These are phyloP conservation scores for Spinus pinus DNA, from an alignment of 2,797 vertebrate species.

Conservation along the genomic window DNA sequence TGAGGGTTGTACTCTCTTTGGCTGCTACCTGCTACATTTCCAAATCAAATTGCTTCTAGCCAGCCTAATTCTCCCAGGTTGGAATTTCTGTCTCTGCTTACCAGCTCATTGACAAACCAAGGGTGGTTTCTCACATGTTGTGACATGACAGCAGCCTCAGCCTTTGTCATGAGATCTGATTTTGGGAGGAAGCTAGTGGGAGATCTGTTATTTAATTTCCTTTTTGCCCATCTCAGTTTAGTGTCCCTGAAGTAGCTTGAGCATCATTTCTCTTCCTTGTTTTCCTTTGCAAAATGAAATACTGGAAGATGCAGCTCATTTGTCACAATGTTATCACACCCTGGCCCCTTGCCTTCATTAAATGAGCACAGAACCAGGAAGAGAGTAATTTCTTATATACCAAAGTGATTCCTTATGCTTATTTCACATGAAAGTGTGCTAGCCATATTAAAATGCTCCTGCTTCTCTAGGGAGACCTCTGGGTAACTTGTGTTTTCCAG, in stretches of 20 bases:
- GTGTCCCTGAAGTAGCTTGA: background rate
- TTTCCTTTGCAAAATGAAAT: slow-evolving; percentile 17
- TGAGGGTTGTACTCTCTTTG: background rate
- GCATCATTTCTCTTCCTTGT: background rate
- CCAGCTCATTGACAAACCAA: background rate
- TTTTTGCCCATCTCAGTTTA: background rate
- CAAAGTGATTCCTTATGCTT: background rate
- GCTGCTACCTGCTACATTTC: background rate
- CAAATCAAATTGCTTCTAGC: background rate
- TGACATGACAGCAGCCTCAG: background rate
- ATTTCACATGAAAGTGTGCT: slow-evolving; percentile 5
- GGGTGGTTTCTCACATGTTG: background rate
- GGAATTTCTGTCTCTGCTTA: background rate
- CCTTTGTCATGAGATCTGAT: background rate
- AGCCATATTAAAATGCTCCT: slow-evolving; percentile 17
- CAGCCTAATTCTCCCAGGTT: background rate
- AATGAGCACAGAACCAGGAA: slow-evolving; percentile 41
- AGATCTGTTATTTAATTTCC: background rate
- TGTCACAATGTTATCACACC: background rate
- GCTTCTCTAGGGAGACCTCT: slow-evolving; percentile 22
- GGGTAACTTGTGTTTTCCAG: background rate
- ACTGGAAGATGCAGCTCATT: slow-evolving; percentile 2
- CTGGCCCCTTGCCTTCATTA: slow-evolving; percentile 30
- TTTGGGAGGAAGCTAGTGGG: background rate
- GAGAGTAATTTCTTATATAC: background rate